Evolutionary conservation across 2,888 invertebrate genomes (phyloP).

Genomic region (Acanthosepion lycidas): DNA sequence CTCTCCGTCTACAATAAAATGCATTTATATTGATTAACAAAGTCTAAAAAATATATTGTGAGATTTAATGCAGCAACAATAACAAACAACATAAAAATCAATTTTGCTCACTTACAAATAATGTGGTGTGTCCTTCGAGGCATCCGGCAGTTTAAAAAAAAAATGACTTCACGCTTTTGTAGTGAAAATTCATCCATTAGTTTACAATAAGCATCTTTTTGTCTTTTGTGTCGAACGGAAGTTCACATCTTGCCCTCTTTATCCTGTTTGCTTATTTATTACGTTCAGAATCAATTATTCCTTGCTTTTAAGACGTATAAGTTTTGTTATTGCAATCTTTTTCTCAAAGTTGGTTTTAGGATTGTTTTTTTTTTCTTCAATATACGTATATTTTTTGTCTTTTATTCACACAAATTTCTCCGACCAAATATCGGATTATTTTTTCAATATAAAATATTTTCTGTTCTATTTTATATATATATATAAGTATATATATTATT

Average conservation of each 20-base stretch:
- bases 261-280: not conserved
- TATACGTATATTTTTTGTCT: too few species aligned
- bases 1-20: not conserved
- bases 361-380: too few species aligned
- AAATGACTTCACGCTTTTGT: not conserved
- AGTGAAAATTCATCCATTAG: conserved; percentile 21
- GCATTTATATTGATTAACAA: not conserved
- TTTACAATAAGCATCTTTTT: conserved; percentile 33
- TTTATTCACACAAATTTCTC: too few species aligned
- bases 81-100: not conserved
- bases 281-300: conserved; percentile 7
- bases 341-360: too few species aligned
- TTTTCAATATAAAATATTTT: too few species aligned
- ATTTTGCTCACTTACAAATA: not conserved
- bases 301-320: too few species aligned
- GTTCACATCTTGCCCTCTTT: not conserved
- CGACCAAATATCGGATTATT: too few species aligned
- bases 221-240: not conserved
- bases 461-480: too few species aligned
- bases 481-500: too few species aligned
- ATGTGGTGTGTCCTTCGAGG: not conserved
- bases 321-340: too few species aligned
- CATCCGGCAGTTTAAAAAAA: not conserved
- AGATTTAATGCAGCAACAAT: not conserved
- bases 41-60: not conserved